A percentile compares a stretch with the other conserved stretches of the same genome.
Evolutionary conservation across 2,888 invertebrate genomes (phyloP).

Genomic region (Hypolimnas misippus): DNA sequence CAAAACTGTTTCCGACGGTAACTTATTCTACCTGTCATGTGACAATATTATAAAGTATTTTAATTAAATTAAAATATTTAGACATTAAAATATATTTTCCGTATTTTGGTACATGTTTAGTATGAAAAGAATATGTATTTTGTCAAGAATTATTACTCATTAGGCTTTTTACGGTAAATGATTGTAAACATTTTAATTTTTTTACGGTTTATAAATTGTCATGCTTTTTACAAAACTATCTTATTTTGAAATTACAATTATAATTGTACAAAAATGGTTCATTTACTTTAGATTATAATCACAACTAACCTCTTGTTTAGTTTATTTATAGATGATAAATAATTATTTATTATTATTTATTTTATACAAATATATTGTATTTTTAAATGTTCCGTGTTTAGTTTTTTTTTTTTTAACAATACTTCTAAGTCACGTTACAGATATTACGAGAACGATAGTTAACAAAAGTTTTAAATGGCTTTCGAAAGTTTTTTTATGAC

Average conservation of each 20-base stretch:
- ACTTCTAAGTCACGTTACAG: constrained; percentile 49
- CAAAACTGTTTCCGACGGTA: constrained; percentile 20
- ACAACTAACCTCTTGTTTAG: neutral
- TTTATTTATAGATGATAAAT: neutral
- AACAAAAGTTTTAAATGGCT: constrained; percentile 24
- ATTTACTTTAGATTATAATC: neutral
- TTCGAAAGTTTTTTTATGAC: constrained; percentile 38
- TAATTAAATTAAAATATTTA: neutral
- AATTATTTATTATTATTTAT: neutral
- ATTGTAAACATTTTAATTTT: too few species aligned
- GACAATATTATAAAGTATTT: neutral
- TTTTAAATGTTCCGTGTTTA: neutral
- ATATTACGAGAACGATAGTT: constrained; percentile 16
- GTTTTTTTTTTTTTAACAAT: neutral
- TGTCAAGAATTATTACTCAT: too few species aligned
- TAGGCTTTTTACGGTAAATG: too few species aligned
- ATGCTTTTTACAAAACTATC: too few species aligned
- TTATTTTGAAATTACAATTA: too few species aligned
- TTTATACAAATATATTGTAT: too few species aligned
- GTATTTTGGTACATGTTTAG: neutral
- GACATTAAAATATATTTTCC: neutral
- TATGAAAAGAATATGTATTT: too few species aligned
- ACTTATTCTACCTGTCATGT: neutral
- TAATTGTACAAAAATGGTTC: too few species aligned
- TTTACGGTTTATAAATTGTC: too few species aligned